Evolutionary conservation across 2,797 vertebrate species (phyloP).

Genomic region (Margarornis squamiger): DNA sequence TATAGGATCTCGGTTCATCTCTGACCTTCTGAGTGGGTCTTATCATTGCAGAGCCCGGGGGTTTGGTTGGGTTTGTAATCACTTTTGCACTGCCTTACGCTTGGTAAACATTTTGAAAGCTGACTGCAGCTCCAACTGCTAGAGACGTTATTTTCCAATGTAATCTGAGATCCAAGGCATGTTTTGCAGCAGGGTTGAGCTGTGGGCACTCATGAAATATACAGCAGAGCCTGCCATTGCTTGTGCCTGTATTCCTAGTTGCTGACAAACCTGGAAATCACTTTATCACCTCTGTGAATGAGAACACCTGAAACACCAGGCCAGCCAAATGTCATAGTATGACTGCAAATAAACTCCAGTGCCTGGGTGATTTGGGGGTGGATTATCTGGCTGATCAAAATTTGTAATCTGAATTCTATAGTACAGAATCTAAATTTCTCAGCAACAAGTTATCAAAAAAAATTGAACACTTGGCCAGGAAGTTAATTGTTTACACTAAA

Average conservation of each 20-base stretch:
- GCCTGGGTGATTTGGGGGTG: background rate
- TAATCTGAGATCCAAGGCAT: background rate
- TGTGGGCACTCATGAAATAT: background rate
- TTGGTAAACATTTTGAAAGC: conserved; percentile 12
- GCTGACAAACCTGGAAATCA: background rate
- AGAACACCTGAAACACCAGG: background rate
- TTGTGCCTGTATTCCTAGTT: background rate
- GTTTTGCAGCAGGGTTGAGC: background rate
- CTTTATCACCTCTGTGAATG: background rate
- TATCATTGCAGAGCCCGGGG: accelerated
- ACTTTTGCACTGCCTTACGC: background rate
- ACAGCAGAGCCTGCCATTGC: background rate
- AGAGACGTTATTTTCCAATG: background rate
- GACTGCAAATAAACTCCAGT: background rate
- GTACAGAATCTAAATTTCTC: conserved; percentile 16
- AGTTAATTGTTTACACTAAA: conserved; percentile 45
- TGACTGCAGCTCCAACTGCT: background rate
- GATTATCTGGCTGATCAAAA: conserved; percentile 27
- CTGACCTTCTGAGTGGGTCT: background rate
- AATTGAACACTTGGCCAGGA: conserved; percentile 28
- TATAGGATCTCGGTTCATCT: background rate
- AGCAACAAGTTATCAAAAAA: conserved; percentile 26
- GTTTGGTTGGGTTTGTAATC: background rate
- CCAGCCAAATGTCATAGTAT: background rate
- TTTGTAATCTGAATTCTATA: background rate